These are phyloP conservation scores for Phenganax marumi DNA, from an alignment of 92 coral and sea anemone genomes.

Conservation along the genomic window DNA sequence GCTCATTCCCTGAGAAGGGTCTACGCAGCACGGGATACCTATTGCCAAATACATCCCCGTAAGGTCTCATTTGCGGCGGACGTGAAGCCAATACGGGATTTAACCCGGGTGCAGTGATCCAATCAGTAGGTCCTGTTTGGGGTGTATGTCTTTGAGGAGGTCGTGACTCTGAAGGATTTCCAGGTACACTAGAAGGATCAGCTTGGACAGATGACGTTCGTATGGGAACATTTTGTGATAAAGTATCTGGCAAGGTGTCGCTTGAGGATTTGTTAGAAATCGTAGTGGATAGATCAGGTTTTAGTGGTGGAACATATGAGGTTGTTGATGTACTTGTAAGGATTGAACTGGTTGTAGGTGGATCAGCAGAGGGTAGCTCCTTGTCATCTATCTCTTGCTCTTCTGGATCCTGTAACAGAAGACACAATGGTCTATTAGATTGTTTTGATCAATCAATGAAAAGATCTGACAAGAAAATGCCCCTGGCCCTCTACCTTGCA, in stretches of 20 bases:
- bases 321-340: constrained; percentile 15
- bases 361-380: constrained; percentile 11
- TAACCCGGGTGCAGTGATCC: not conserved
- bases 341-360: constrained; percentile 18
- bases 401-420: not conserved
- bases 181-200: constrained; percentile 1
- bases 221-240: not conserved
- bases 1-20: not conserved
- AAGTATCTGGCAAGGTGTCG: too few relatives aligned
- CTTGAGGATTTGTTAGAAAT: not conserved
- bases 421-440: not conserved
- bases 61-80: constrained; percentile 4
- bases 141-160: constrained; percentile 21
- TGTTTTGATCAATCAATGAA: too few relatives aligned
- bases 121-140: not conserved
- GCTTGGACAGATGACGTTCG: not conserved
- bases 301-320: not conserved
- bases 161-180: not conserved
- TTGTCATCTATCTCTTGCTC: constrained; percentile 17
- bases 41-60: constrained; percentile 1
- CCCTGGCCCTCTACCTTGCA: constrained; percentile 12
- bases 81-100: not conserved
- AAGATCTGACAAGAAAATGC: too few relatives aligned
- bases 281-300: not conserved
- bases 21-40: not conserved